Percentiles rank a stretch among this genome's conserved stretches.
Evolutionary conservation across 2,797 vertebrate species (phyloP).

Genomic region (Artibeus lituratus): DNA sequence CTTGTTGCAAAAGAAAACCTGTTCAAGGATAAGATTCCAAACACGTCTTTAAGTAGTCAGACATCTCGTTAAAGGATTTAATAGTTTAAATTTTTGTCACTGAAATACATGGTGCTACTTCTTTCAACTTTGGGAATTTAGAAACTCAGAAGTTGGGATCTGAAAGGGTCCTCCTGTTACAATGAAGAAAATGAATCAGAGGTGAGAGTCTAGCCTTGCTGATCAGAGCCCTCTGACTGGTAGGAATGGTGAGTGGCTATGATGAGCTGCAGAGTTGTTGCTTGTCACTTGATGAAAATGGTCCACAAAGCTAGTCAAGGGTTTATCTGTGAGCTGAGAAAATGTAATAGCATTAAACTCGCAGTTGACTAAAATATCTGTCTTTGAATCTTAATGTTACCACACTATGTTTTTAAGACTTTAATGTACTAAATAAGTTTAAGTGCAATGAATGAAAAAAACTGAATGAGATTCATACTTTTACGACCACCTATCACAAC

Average conservation of each 20-base stretch:
- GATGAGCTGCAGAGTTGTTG: neutral
- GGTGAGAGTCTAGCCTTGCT: neutral
- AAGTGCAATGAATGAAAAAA: neutral
- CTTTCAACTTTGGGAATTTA: constrained; percentile 26
- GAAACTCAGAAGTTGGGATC: constrained; percentile 13
- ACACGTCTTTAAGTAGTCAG: neutral
- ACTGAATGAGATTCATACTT: neutral
- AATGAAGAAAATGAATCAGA: neutral
- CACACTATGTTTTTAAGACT: neutral
- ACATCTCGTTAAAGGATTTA: constrained; percentile 39
- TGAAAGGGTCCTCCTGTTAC: neutral
- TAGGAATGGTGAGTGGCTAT: neutral
- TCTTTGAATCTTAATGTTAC: neutral
- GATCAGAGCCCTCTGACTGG: neutral
- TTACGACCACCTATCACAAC: neutral
- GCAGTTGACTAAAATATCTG: neutral
- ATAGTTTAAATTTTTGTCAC: constrained; percentile 46
- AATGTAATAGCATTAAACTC: neutral
- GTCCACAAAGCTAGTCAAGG: neutral
- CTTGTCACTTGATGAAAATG: neutral
- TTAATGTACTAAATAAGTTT: neutral
- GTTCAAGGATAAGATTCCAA: neutral
- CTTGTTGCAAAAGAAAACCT: neutral
- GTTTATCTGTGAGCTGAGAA: neutral
- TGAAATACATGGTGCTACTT: constrained; percentile 25